Conservation (phyloP, 2,113 vertebrate species). For the Mungos mungo region DNA sequence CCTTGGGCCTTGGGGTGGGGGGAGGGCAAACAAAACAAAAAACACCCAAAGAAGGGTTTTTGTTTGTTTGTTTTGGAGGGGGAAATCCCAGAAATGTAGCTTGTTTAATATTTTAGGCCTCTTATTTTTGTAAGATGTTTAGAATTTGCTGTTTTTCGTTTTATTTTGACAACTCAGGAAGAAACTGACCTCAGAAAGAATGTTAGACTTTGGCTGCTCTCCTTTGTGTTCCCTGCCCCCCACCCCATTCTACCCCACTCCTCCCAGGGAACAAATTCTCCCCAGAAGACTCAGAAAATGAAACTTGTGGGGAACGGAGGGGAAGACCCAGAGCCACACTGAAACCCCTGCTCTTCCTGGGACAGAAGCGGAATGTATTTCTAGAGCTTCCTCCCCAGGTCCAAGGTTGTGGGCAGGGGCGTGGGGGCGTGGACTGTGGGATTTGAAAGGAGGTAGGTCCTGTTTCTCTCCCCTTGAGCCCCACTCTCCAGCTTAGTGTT, state of each 20-base stretch:
- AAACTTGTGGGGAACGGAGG: conserved; percentile 58
- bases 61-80: conserved; percentile 65
- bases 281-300: conserved; percentile 26
- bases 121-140: conserved; percentile 89
- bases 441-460: neutral
- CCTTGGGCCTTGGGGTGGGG: conserved; percentile 63
- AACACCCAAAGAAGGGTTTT: conserved; percentile 63
- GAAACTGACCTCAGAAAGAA: conserved; percentile 97
- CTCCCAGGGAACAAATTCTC: conserved; percentile 13
- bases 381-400: conserved; percentile 85
- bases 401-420: neutral
- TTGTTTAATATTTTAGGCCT: conserved; percentile 89
- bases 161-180: conserved; percentile 97
- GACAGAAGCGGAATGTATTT: conserved; percentile 97
- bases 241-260: neutral
- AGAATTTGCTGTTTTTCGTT: conserved; percentile 88
- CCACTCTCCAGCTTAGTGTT: neutral
- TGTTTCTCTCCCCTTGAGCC: neutral
- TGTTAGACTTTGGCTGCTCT: conserved; percentile 84
- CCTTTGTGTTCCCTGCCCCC: neutral
- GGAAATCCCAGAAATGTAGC: conserved; percentile 81
- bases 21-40: conserved; percentile 54
- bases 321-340: neutral
- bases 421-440: neutral
- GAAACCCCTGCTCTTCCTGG: conserved; percentile 77